These are phyloP conservation scores for Phasia obesa DNA, from an alignment of 2,888 invertebrate genomes.

Conservation along the genomic window DNA sequence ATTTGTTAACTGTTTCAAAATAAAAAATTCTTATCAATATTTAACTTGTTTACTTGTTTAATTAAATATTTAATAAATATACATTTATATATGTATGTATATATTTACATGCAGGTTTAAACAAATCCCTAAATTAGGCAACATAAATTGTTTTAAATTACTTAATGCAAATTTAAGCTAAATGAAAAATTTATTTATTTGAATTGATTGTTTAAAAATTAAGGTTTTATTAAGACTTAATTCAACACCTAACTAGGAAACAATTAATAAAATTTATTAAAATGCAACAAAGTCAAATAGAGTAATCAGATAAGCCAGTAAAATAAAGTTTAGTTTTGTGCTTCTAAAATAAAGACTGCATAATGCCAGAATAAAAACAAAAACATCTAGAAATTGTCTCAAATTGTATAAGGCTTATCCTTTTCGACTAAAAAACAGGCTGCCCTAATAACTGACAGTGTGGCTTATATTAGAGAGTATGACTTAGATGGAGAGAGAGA, in stretches of 20 bases:
- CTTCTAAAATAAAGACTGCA: too few species aligned
- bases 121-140: constrained; percentile 1
- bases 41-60: background rate
- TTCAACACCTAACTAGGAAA: background rate
- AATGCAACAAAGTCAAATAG: background rate
- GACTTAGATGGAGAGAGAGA: too few species aligned
- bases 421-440: too few species aligned
- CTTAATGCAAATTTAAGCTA: background rate
- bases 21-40: background rate
- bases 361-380: too few species aligned
- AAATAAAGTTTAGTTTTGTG: too few species aligned
- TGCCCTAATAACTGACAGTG: too few species aligned
- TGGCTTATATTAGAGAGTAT: too few species aligned
- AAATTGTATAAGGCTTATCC: too few species aligned
- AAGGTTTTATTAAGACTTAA: background rate
- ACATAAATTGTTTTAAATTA: background rate
- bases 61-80: background rate
- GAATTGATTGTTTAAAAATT: background rate
- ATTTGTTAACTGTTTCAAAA: background rate
- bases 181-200: background rate
- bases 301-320: too few species aligned
- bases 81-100: background rate
- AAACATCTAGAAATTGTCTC: too few species aligned
- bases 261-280: constrained; percentile 14
- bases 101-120: background rate